A percentile compares a stretch with the other conserved stretches of the same genome.
Conservation (phyloP, 2,888 invertebrate genomes). For the Petrolisthes cinctipes region DNA sequence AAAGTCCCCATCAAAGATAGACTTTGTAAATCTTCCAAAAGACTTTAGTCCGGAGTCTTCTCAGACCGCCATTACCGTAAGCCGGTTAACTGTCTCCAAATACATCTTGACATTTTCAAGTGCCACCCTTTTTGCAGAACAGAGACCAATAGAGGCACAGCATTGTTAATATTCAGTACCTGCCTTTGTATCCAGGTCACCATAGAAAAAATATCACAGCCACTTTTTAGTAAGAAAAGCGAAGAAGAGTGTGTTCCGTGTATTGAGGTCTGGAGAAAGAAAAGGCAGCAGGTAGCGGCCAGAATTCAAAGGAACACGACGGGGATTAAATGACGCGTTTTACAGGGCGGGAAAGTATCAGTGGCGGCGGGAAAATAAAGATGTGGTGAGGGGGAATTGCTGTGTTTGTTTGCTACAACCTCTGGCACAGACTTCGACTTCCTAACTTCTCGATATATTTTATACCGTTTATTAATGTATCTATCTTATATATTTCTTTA, state of each 20-base stretch:
- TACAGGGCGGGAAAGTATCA: slow-evolving; percentile 48
- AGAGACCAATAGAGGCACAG: background rate
- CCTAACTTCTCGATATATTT: background rate
- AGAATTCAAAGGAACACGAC: slow-evolving; percentile 51
- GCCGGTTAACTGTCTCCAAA: slow-evolving; percentile 58
- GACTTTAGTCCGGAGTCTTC: slow-evolving; percentile 50
- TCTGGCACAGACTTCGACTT: slow-evolving; percentile 23
- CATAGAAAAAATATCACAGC: background rate
- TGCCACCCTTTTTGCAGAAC: slow-evolving; percentile 1
- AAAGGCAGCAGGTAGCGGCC: slow-evolving; percentile 34
- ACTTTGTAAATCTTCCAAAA: slow-evolving; percentile 43
- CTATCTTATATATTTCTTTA: no score
- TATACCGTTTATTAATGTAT: no score
- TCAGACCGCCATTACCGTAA: slow-evolving; percentile 50
- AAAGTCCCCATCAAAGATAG: slow-evolving; percentile 45
- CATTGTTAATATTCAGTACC: background rate
- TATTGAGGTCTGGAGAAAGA: slow-evolving; percentile 34
- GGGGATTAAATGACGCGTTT: slow-evolving; percentile 54
- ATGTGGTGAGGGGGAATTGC: slow-evolving; percentile 36
- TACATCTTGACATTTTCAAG: slow-evolving; percentile 43
- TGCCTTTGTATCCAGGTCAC: background rate
- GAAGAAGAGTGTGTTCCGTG: slow-evolving; percentile 24
- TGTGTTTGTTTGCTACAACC: slow-evolving; percentile 33
- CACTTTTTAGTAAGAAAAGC: background rate
- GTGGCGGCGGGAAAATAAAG: slow-evolving; percentile 47